phyloP scores from a whole-genome alignment of 1,140 invertebrate species.

The Trinorchestia longiramus region DNA sequence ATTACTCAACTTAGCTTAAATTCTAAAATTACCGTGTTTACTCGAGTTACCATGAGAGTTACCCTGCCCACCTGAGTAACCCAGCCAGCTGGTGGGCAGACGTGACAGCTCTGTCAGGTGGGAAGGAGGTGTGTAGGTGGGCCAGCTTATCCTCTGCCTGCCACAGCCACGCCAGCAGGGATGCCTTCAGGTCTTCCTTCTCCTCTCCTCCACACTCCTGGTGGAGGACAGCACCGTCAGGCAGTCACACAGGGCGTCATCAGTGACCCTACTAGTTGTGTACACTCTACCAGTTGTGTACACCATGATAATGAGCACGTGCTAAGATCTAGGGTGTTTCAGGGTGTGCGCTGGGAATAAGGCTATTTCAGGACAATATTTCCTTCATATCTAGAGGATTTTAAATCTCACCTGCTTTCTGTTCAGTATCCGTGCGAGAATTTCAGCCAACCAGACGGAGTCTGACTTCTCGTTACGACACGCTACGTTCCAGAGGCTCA shows the following conservation, averaged over 20 bases:
- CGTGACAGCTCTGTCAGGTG: neutral
- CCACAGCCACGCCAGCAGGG: neutral
- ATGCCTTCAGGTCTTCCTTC: neutral
- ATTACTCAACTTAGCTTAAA: too few relatives aligned
- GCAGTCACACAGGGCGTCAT: neutral
- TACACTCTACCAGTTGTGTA: neutral
- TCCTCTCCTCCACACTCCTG: too few relatives aligned
- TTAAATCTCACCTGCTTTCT: neutral
- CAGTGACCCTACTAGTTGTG: neutral
- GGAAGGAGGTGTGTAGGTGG: neutral
- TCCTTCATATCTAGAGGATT: neutral
- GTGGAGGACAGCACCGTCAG: too few relatives aligned
- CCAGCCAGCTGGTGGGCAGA: neutral
- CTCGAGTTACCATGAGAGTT: neutral
- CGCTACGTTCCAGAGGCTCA: slow-evolving; percentile 17
- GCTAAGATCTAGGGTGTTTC: neutral
- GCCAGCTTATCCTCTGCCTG: neutral
- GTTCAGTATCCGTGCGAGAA: neutral
- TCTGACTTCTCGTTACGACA: neutral
- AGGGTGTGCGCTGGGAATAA: neutral
- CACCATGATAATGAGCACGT: too few relatives aligned
- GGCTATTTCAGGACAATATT: neutral
- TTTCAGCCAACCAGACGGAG: neutral
- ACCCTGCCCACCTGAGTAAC: neutral
- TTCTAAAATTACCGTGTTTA: neutral